Evolutionary conservation across 2,888 invertebrate species (phyloP).

Genomic region (Trichacis sp.): DNA sequence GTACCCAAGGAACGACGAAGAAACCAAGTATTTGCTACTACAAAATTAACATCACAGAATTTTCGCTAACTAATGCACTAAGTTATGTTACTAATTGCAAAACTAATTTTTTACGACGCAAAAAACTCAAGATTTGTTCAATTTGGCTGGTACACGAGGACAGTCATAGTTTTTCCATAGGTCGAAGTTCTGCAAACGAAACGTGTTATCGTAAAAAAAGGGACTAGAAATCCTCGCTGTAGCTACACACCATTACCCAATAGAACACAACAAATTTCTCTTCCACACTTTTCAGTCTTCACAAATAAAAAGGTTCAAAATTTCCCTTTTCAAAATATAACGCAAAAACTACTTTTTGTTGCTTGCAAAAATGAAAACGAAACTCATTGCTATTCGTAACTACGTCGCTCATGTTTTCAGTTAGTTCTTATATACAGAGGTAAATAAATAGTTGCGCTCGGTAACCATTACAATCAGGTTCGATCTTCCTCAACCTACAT

Average conservation of each 20-base stretch:
- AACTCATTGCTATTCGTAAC: conserved; percentile 49
- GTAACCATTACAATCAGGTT: conserved; percentile 13
- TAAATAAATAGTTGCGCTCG: conserved; percentile 60
- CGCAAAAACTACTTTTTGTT: conserved; percentile 5
- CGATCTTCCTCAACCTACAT: conserved; percentile 9
- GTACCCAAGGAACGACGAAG: conserved; percentile 21
- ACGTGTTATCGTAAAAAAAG: neutral
- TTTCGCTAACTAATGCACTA: conserved; percentile 8
- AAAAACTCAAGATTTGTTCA: too few species aligned
- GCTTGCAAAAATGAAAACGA: conserved; percentile 16
- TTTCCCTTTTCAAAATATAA: conserved; percentile 26
- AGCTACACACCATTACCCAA: neutral
- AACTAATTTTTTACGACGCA: neutral
- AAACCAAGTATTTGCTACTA: conserved; percentile 20
- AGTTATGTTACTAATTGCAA: neutral
- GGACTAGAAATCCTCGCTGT: conserved; percentile 1
- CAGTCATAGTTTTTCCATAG: neutral
- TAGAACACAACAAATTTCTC: conserved; percentile 11
- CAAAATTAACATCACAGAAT: conserved; percentile 46
- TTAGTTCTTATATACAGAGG: conserved; percentile 60
- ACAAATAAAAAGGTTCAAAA: conserved; percentile 47
- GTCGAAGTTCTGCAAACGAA: neutral
- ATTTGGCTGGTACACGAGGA: conserved; percentile 8
- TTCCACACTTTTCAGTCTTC: conserved; percentile 63
- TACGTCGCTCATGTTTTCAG: conserved; percentile 46